Conservation (phyloP, 2,113 vertebrate genomes). For the Girardinichthys multiradiatus region DNA sequence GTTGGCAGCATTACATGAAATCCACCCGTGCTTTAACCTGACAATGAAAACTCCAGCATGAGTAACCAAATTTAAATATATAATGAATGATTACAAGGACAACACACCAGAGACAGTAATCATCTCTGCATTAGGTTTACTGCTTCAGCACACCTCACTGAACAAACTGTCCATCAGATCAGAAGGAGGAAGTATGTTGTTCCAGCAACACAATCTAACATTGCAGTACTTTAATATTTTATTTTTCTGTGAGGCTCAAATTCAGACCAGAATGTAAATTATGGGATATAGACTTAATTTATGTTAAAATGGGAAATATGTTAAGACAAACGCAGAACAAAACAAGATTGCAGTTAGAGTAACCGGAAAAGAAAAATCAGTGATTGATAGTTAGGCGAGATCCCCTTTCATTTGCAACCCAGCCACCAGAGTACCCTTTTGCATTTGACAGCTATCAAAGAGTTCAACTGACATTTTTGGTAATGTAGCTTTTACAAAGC, state of each 20-base stretch:
- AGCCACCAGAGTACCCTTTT: conserved; percentile 15
- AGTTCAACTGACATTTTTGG: conserved; percentile 11
- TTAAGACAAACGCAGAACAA: no score
- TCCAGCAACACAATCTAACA: conserved; percentile 28
- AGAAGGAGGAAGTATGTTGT: conserved; percentile 34
- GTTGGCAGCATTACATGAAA: no score
- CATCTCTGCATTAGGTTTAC: conserved; percentile 37
- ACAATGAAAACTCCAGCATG: not conserved
- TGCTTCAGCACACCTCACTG: conserved; percentile 20
- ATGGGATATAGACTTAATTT: not conserved
- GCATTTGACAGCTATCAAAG: conserved; percentile 28
- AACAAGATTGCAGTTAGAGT: conserved; percentile 26
- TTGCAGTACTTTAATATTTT: conserved; percentile 32
- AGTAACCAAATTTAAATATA: not conserved
- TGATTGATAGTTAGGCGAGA: conserved; percentile 12
- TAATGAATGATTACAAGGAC: not conserved
- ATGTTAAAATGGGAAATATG: no score
- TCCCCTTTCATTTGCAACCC: conserved; percentile 22
- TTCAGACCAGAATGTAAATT: not conserved
- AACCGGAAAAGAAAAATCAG: conserved; percentile 34
- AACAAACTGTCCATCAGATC: conserved; percentile 26
- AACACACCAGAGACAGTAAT: conserved; percentile 30
- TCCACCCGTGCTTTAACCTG: conserved; percentile 6
- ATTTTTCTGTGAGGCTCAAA: conserved; percentile 19
- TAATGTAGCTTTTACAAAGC: not conserved